Percentiles rank a stretch among this genome's conserved stretches.
Conservation (phyloP, 2,888 invertebrate genomes). For the Spisula subtruncata region DNA sequence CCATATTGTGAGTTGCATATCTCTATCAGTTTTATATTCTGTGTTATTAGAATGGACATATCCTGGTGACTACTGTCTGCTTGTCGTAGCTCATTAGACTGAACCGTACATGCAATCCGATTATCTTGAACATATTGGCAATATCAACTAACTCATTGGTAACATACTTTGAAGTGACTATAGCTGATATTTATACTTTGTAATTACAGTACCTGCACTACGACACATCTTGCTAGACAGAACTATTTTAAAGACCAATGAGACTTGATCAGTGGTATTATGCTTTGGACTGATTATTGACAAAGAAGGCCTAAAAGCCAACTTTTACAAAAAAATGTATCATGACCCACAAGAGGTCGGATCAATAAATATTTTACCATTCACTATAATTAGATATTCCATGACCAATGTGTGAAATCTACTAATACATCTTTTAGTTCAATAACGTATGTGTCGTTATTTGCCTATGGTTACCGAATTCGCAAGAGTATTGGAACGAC, state of each 20-base stretch:
- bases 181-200: no score
- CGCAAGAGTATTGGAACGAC: constrained; percentile 11
- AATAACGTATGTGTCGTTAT: constrained; percentile 2
- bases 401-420: neutral
- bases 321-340: neutral
- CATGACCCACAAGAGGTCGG: neutral
- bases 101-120: neutral
- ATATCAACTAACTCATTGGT: constrained; percentile 4
- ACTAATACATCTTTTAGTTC: neutral
- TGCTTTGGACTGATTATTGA: no score
- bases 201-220: no score
- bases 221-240: no score
- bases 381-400: constrained; percentile 8
- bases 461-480: neutral
- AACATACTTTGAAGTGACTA: neutral
- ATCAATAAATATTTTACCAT: constrained; percentile 16
- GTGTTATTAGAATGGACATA: no score
- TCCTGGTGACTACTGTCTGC: no score
- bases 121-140: neutral
- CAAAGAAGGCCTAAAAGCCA: neutral
- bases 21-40: neutral
- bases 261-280: no score
- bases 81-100: neutral
- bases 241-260: no score
- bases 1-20: neutral